These are phyloP conservation scores for Hystrix brachyura DNA, from an alignment of 2,113 vertebrate genomes.

Conservation along the genomic window DNA sequence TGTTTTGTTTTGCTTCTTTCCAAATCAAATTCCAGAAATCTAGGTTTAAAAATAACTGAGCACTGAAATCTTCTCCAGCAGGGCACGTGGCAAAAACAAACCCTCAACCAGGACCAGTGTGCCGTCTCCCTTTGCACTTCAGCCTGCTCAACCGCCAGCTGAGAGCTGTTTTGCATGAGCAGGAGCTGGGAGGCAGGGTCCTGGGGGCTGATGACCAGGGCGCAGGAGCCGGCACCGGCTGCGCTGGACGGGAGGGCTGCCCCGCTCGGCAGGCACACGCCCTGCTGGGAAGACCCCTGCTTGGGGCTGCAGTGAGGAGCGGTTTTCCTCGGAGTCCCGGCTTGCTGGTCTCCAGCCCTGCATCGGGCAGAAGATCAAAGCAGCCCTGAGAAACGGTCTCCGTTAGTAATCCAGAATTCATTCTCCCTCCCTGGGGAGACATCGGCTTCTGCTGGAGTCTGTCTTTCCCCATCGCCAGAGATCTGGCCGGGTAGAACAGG, in stretches of 20 bases:
- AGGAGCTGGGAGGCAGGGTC: conserved; percentile 36
- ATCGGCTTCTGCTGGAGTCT: conserved; percentile 75
- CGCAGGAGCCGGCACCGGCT: neutral
- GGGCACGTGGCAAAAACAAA: conserved; percentile 79
- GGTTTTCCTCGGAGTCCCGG: conserved; percentile 70
- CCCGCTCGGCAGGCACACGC: neutral
- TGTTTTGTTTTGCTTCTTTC: neutral
- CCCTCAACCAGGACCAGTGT: neutral
- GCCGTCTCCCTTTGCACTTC: conserved; percentile 79
- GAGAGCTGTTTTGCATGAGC: conserved; percentile 6
- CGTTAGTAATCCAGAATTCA: conserved; percentile 80
- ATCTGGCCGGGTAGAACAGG: conserved; percentile 66
- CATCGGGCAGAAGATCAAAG: conserved; percentile 79
- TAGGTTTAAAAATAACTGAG: conserved; percentile 80
- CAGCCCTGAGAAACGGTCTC: conserved; percentile 81
- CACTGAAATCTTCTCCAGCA: conserved; percentile 72
- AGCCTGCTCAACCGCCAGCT: conserved; percentile 72
- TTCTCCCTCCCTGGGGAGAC: conserved; percentile 83
- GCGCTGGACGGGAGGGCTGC: neutral
- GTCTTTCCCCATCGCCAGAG: conserved; percentile 71
- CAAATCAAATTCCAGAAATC: conserved; percentile 83
- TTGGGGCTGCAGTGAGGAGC: neutral
- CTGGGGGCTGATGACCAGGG: neutral
- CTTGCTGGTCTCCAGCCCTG: conserved; percentile 77
- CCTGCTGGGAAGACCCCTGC: conserved; percentile 64